Conservation (phyloP, 2,888 invertebrate genomes). For the Dione juno region DNA sequence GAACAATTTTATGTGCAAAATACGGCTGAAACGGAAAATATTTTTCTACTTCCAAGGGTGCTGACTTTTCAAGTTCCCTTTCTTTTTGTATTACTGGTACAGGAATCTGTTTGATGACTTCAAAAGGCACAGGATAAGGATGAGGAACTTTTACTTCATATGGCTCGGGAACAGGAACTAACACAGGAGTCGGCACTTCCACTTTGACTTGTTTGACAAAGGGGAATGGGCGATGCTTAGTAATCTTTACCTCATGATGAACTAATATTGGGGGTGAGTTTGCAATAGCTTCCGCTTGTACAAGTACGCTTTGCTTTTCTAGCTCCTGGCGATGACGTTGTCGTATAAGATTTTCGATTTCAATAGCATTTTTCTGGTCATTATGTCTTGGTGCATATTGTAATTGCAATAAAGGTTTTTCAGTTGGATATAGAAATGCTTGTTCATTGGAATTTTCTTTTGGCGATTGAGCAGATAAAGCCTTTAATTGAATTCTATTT, state of each 20-base stretch:
- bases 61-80: slow-evolving; percentile 54
- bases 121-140: slow-evolving; percentile 54
- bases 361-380: slow-evolving; percentile 55
- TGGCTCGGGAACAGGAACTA: slow-evolving; percentile 59
- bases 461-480: slow-evolving; percentile 31
- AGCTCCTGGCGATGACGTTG: slow-evolving; percentile 49
- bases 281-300: slow-evolving; percentile 57
- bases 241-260: slow-evolving; percentile 54
- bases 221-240: slow-evolving; percentile 52
- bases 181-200: slow-evolving; percentile 51
- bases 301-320: slow-evolving; percentile 58
- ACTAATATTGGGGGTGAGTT: slow-evolving; percentile 54
- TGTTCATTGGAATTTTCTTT: slow-evolving; percentile 24
- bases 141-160: slow-evolving; percentile 54
- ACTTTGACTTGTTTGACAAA: slow-evolving; percentile 51
- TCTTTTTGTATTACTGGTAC: slow-evolving; percentile 52
- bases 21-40: slow-evolving; percentile 55
- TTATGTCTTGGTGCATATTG: slow-evolving; percentile 62
- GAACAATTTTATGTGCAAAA: slow-evolving; percentile 51
- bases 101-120: slow-evolving; percentile 53
- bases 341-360: slow-evolving; percentile 57
- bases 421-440: slow-evolving; percentile 2
- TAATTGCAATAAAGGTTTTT: slow-evolving; percentile 47
- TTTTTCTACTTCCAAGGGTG: slow-evolving; percentile 52
- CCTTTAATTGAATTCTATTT: slow-evolving; percentile 45